Evolutionary conservation across 2,888 invertebrate genomes (phyloP), one percentile per base, ranked within the genome.

Genomic region (Candidula unifasciata): DNA sequence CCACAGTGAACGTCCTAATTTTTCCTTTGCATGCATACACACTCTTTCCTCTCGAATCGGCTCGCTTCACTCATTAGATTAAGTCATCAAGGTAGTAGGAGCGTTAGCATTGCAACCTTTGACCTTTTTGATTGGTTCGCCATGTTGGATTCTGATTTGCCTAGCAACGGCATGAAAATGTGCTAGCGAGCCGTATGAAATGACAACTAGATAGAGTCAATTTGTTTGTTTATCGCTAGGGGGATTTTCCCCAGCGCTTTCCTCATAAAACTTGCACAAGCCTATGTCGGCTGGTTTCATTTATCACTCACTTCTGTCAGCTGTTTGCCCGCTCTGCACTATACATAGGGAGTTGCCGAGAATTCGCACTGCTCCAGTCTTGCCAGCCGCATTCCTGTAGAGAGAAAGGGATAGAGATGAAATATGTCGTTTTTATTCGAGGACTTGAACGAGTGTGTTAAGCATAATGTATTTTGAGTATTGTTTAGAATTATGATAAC

Each of bases 121-220:
- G 78, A 83, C 78, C 83, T 78, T 24, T 35, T 52, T 82, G 82
- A 82, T 82, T 82, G 77, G 83, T 57, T 76, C 37, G 83, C 78
- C 78, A 83, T 83, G 57, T 83, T 83, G 78, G 57, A 68, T n/a
- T 54, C 78, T 60, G 37, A 24, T 78, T 83, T 69, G 83, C 83
- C 52, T 83, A 83, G 83, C 83, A 83, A 83, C 83, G 83, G 78
- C 83, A 83, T 52, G 83, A 52, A 78, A 54, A 52, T 69, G 78
- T 78, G 78, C 78, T n/a, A 83, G 27, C 35, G 76, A 66, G 82
- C 44, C 76, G 18, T 44, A n/a, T 27, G 35, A 33, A 76, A 76
- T 74, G 82, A 83, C 83, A 78, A n/a, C 57, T 69, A 68, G 77
- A 83, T 69, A 83, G 80, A 69, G 83, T 83, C 78, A 83, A 83